Evolutionary conservation across 1,140 invertebrate species (phyloP), one percentile per base, ranked within the genome.

Genomic region (Babylonia areolata): DNA sequence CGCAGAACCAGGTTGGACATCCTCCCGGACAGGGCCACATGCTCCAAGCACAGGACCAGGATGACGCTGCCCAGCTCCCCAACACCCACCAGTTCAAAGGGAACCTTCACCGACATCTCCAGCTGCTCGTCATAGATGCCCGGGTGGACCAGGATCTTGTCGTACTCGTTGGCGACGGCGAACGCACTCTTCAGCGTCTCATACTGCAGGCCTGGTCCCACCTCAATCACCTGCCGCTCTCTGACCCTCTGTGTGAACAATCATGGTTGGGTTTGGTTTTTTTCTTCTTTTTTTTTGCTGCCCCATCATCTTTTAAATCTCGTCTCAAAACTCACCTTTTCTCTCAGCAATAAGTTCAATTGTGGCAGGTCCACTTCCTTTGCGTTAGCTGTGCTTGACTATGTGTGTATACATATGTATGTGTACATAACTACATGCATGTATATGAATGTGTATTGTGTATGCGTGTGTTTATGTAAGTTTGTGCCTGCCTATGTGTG

Each of bases 51-150:
- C 40, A 92, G 90, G 23, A 93, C 90, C 15, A 93, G 85, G 31
- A 93, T 92, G n/a, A 93, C 89, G 78, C 90, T 92, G 0, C 92
- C 92, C 37, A 92, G 87, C 87, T 92, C 91, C 17, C 92, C 92
- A 33, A 87, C 69, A 3, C 92, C 92, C 28, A 93, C 87, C 80
- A 93, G 80, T 87, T 93, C 92, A 88, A 92, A 92, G 1, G 92
- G 92, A 86, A 92, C 90, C 79, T 93, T 93, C 28, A 91, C 89
- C 5, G 90, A 90, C 89, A 93, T 92, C 86, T 93, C 92, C 89
- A 92, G 91, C 85, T 92, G 92, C 81, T 93, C 92, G 84, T 93
- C 92, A 86, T 93, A 93, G 64, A 93, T 92, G 31, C 92, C 92
- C 46, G 92, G 92, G 69, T 91, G 89, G 17, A 93, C 89, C 23